Conservation (phyloP, 2,888 invertebrate genomes). For the Platycheirus albimanus region DNA sequence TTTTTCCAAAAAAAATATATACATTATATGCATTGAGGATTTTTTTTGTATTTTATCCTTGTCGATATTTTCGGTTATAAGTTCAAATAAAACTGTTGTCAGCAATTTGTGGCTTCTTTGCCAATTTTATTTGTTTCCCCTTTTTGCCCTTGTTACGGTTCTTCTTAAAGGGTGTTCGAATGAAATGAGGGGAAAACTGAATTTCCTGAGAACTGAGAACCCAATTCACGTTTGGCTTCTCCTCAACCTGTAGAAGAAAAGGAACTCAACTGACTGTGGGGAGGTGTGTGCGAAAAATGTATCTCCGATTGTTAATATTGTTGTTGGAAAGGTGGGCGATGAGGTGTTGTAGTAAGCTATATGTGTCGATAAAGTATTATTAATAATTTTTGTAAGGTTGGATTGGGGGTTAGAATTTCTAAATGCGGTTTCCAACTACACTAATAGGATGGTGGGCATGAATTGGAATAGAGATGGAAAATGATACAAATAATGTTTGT, state of each 20-base stretch:
- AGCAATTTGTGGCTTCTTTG: conserved; percentile 63
- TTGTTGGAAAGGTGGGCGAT: conserved; percentile 5
- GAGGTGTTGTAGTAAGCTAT: conserved; percentile 7
- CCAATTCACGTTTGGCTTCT: neutral
- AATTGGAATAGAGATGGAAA: no score
- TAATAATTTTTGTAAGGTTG: conserved; percentile 13
- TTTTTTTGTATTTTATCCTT: conserved; percentile 22
- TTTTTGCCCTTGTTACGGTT: neutral
- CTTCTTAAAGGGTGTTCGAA: neutral
- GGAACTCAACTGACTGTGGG: neutral
- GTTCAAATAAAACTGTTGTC: conserved; percentile 68
- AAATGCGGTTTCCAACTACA: neutral
- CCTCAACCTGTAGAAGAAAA: neutral
- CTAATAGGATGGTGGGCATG: no score
- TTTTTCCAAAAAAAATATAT: conserved; percentile 1
- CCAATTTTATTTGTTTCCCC: conserved; percentile 36
- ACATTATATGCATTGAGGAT: neutral
- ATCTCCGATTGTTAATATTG: conserved; percentile 57
- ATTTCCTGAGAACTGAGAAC: conserved; percentile 5
- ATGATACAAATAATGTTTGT: no score
- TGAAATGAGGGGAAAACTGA: conserved; percentile 20
- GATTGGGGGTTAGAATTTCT: conserved; percentile 10
- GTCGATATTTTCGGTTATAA: conserved; percentile 54
- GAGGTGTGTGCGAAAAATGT: conserved; percentile 36
- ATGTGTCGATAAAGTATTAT: conserved; percentile 48